phyloP scores from a whole-genome alignment of 2,797 vertebrate species.

The Spondyliosoma cantharus region DNA sequence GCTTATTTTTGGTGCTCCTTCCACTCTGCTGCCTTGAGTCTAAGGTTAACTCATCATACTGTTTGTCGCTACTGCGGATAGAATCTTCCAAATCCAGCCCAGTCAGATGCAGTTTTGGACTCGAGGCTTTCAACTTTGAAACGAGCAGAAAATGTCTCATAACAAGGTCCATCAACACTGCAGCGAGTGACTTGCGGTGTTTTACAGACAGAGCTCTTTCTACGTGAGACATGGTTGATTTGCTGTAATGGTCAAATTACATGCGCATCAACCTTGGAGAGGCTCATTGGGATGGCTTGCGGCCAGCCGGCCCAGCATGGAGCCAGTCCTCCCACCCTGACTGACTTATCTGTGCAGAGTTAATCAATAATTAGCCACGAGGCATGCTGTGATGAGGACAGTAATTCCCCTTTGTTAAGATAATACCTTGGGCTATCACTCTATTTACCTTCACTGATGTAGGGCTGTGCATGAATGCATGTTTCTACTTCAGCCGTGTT shows the following conservation, averaged over 20 bases:
- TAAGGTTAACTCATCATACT: slow-evolving; percentile 5
- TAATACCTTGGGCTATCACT: slow-evolving; percentile 27
- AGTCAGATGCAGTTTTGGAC: slow-evolving; percentile 20
- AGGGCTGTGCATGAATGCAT: background rate
- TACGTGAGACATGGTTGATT: slow-evolving; percentile 23
- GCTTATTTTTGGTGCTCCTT: background rate
- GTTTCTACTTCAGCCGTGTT: background rate
- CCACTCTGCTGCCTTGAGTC: slow-evolving; percentile 1
- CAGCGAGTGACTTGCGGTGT: slow-evolving; percentile 14
- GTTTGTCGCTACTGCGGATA: background rate
- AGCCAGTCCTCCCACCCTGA: slow-evolving; percentile 29
- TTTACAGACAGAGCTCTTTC: background rate
- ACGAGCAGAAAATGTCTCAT: background rate
- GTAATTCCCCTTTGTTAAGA: slow-evolving; percentile 29
- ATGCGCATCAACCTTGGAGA: slow-evolving; percentile 46
- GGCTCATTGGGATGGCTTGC: slow-evolving; percentile 33
- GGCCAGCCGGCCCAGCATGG: slow-evolving; percentile 41
- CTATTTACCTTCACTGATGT: slow-evolving; percentile 11
- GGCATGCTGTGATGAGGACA: slow-evolving; percentile 38
- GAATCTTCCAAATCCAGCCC: slow-evolving; percentile 19
- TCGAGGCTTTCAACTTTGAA: background rate
- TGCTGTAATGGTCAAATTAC: slow-evolving; percentile 49
- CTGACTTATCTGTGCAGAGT: slow-evolving; percentile 52
- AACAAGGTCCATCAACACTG: background rate
- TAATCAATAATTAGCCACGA: slow-evolving; percentile 59